Percentiles rank a stretch among this genome's conserved stretches.
Conservation (phyloP, 2,888 invertebrate genomes). For the Perdita meconis region DNA sequence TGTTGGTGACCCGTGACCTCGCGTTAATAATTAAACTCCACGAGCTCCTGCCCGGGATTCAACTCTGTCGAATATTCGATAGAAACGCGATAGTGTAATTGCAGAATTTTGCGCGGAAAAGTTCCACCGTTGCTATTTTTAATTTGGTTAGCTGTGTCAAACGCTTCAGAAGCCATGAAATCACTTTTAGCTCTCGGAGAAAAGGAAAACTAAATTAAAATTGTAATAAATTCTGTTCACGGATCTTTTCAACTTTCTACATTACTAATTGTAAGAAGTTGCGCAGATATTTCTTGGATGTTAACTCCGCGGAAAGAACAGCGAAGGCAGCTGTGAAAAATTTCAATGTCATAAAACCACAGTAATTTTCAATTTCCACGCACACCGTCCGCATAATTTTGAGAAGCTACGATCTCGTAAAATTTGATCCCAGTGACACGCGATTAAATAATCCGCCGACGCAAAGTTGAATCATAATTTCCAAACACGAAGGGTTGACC, state of each 20-base stretch:
- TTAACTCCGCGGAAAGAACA: background rate
- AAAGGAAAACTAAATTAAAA: background rate
- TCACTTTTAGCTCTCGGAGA: background rate
- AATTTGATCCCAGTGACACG: conserved; percentile 7
- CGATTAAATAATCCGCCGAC: conserved; percentile 15
- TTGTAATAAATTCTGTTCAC: background rate
- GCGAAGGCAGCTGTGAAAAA: background rate
- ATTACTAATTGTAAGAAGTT: background rate
- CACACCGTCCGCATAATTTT: conserved; percentile 28
- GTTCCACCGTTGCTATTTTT: background rate
- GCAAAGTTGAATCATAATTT: conserved; percentile 28
- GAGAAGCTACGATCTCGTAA: background rate
- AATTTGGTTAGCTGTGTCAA: too few relatives aligned
- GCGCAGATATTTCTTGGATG: background rate
- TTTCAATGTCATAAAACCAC: too few relatives aligned
- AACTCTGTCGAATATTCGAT: conserved; percentile 5
- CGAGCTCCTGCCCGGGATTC: conserved; percentile 5
- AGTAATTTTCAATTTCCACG: conserved; percentile 6
- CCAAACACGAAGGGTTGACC: background rate
- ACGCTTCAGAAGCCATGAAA: background rate
- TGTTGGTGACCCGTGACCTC: background rate
- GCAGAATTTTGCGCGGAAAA: background rate
- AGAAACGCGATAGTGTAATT: conserved; percentile 13
- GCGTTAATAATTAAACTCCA: conserved; percentile 25
- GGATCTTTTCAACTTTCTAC: background rate